Evolutionary conservation across 2,797 vertebrate species (phyloP), one percentile per base, ranked within the genome.

Genomic region (Microtus agrestis): DNA sequence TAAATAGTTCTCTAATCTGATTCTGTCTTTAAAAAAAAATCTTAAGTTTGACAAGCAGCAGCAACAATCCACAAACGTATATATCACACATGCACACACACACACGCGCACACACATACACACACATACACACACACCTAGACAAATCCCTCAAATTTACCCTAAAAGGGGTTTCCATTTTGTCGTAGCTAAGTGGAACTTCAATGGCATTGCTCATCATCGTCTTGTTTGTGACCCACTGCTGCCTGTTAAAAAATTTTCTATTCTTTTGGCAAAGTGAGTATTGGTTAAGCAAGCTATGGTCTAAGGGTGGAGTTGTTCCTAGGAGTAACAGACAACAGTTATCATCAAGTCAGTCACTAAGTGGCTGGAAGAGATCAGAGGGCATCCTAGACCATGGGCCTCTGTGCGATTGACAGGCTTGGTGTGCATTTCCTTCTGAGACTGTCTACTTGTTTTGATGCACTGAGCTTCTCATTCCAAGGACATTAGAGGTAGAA

Each of bases 381-480:
- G 76, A 92, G 73, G 69, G 81, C 87, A 6, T 96, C 40, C 82
- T 97, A 82, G 91, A 46, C n/a, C 80, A 93, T 96, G 92, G 91
- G 95, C n/a, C 95, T 98, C 59, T 65, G 77, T 93, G 92, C 97
- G 25, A 43, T 6, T 37, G 34, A 73, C 15, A 96, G 59, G 87
- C 96, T 96, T 94, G 74, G 25, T 69, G 95, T 91, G 91, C 79
- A 31, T 96, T 96, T 96, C 1, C 95, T 94, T 95, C 91, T 96
- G 89, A 61, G 91, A 79, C 96, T 91, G 97, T 97, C 84, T 89
- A 77, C n/a, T 54, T 97, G 71, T 51, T 74, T 94, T 87, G 95
- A 95, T 91, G 87, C 37, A 81, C n/a, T 81, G 89, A 84, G 91
- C 23, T 96, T 97, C 97, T 97, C 85, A 92, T 93, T 95, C 71